Evolutionary conservation across 2,797 vertebrate genomes (phyloP), one percentile per base, ranked within the genome.

Genomic region (Melopsittacus undulatus): DNA sequence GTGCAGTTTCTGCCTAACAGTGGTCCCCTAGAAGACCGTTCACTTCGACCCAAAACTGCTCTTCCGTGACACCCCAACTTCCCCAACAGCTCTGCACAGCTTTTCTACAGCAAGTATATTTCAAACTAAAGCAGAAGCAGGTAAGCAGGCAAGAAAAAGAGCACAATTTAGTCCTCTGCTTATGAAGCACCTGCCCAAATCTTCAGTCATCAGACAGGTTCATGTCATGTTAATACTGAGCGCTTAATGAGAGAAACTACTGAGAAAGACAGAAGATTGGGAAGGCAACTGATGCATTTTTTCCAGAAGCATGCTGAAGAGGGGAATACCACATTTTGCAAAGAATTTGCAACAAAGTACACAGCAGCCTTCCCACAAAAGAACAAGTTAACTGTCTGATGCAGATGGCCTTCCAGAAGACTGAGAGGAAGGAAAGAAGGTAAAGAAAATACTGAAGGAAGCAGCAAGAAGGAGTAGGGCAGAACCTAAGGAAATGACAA

Each of bases 361-460:
- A 78, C 43, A 42, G 34, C 64, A 94, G 94, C 77, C 90, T 96
- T 78, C 85, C 80, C 77, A 83, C 72, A 96, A 93, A 94, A 75
- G 91, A 90, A 86, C 43, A 93, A 92, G 38, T 12, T 14, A 68
- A 95, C 84, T 89, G 91, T 94, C 78, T 81, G 84, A 96, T 76
- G 94, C 93, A 95, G 85, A 90, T 38, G 73, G 76, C 82, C 78
- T 96, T 93, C 92, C 94, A 75, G 76, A 95, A 96, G 70, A 32
- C 30, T 90, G 61, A 75, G 87, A 95, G 45, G 74, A 94, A 96
- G 30, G 45, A 82, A 95, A 94, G 90, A 94, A 95, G 69, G 74
- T 46, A 72, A 91, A 94, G 89, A 94, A 81, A 95, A 94, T 79
- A 90, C 74, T 87, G 92, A 95, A 92, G 80, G 92, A 95, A 96